These are phyloP conservation scores for Falco berigora DNA, from an alignment of 2,797 vertebrate genomes.

Conservation along the genomic window DNA sequence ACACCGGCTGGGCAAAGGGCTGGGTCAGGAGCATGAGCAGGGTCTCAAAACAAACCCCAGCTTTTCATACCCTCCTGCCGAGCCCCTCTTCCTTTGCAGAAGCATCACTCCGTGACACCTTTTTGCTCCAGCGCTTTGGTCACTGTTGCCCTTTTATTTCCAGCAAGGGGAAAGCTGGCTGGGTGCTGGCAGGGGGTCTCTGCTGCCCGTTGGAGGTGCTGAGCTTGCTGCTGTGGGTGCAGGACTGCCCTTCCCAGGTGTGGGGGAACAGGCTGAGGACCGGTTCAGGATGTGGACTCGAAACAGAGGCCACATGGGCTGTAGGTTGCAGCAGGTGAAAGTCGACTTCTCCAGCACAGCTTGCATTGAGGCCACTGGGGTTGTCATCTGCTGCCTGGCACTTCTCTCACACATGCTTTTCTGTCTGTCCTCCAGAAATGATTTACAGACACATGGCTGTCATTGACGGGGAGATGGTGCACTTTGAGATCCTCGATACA, in stretches of 20 bases:
- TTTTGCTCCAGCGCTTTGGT: not conserved
- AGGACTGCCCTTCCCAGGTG: not conserved
- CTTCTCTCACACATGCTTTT: not conserved
- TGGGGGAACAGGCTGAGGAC: not conserved
- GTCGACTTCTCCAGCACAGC: accelerated
- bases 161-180: not conserved
- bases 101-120: not conserved
- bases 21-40: not conserved
- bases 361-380: accelerated
- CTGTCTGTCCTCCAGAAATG: constrained; percentile 66
- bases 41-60: not conserved
- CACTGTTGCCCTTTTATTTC: not conserved
- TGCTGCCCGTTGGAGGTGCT: too few species aligned
- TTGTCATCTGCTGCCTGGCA: not conserved
- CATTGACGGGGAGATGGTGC: constrained; percentile 74
- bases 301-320: accelerated
- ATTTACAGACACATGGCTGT: constrained; percentile 76
- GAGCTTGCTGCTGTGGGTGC: not conserved
- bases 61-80: not conserved
- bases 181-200: not conserved
- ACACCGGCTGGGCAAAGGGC: not conserved
- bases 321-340: not conserved
- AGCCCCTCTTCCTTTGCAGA: not conserved
- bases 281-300: accelerated
- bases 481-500: constrained; percentile 79